phyloP scores from a whole-genome alignment of 2,113 vertebrate species.

The Cololabis saira region DNA sequence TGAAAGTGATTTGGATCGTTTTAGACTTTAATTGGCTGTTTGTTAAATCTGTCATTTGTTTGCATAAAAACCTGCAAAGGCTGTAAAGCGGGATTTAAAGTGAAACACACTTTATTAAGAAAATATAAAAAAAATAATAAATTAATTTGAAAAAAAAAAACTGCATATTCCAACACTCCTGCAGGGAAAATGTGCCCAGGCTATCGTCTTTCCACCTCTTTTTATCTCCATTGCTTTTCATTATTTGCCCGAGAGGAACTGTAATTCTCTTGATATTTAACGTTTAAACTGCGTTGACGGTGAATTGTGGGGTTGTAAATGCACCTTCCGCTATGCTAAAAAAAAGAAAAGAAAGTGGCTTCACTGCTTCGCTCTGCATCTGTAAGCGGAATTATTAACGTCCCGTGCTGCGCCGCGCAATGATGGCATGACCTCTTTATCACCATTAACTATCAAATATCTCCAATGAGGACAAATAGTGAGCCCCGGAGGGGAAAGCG shows the following conservation, averaged over 20 bases:
- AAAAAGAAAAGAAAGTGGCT: constrained; percentile 32
- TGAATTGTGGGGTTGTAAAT: constrained; percentile 40
- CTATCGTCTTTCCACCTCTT: constrained; percentile 50
- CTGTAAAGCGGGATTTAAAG: constrained; percentile 56
- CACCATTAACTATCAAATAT: constrained; percentile 74
- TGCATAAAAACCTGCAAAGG: constrained; percentile 57
- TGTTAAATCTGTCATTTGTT: constrained; percentile 78
- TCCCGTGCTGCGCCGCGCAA: constrained; percentile 55
- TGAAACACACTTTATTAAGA: constrained; percentile 22
- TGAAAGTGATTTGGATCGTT: constrained; percentile 81
- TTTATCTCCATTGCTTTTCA: constrained; percentile 55
- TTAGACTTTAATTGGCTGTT: constrained; percentile 81
- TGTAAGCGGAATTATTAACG: constrained; percentile 45
- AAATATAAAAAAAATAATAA: not conserved
- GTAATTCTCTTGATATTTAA: constrained; percentile 55
- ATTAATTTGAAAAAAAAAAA: not conserved
- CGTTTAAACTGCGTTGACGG: constrained; percentile 50
- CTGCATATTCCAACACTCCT: constrained; percentile 31
- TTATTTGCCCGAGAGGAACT: constrained; percentile 53
- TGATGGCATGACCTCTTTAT: constrained; percentile 73
- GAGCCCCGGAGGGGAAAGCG: constrained; percentile 53
- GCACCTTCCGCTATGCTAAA: constrained; percentile 10
- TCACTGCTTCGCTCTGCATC: not conserved
- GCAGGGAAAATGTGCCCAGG: constrained; percentile 42
- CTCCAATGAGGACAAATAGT: constrained; percentile 67